These are phyloP conservation scores for Eilema depressum DNA, from an alignment of 2,888 invertebrate genomes.

Conservation along the genomic window DNA sequence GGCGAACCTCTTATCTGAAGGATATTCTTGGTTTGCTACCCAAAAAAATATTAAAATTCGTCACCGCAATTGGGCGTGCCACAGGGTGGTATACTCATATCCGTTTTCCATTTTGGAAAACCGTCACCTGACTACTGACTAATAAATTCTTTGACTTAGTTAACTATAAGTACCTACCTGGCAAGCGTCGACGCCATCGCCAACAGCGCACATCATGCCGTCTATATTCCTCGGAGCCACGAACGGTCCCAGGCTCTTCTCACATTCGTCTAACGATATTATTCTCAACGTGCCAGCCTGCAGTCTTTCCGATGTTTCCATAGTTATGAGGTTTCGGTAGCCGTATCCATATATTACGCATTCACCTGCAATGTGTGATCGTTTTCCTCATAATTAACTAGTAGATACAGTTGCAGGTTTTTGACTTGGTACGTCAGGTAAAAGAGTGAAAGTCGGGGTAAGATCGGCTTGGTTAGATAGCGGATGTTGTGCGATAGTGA, in stretches of 20 bases:
- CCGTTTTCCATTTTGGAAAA: not conserved
- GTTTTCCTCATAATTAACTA: not conserved
- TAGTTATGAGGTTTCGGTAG: slow-evolving; percentile 51
- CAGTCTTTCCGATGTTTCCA: slow-evolving; percentile 62
- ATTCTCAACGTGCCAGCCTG: slow-evolving; percentile 66
- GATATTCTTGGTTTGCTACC: no score
- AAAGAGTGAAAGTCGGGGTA: no score
- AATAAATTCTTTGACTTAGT: slow-evolving; percentile 15
- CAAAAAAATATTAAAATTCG: no score
- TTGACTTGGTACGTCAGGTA: no score
- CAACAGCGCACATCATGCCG: slow-evolving; percentile 81
- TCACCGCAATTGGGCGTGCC: no score
- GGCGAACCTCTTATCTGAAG: no score
- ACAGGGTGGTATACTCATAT: no score
- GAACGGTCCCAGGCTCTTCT: slow-evolving; percentile 61
- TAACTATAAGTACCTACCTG: slow-evolving; percentile 73
- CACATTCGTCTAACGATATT: slow-evolving; percentile 75
- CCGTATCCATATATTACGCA: slow-evolving; percentile 80
- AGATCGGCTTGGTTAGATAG: no score
- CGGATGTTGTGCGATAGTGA: no score
- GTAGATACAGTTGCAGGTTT: no score
- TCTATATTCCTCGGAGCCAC: slow-evolving; percentile 67
- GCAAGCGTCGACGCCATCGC: slow-evolving; percentile 76
- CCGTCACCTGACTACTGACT: slow-evolving; percentile 8
- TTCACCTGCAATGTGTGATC: slow-evolving; percentile 64